phyloP scores from a whole-genome alignment of 2,797 vertebrate genomes.

The Leptatherina wallacei region DNA sequence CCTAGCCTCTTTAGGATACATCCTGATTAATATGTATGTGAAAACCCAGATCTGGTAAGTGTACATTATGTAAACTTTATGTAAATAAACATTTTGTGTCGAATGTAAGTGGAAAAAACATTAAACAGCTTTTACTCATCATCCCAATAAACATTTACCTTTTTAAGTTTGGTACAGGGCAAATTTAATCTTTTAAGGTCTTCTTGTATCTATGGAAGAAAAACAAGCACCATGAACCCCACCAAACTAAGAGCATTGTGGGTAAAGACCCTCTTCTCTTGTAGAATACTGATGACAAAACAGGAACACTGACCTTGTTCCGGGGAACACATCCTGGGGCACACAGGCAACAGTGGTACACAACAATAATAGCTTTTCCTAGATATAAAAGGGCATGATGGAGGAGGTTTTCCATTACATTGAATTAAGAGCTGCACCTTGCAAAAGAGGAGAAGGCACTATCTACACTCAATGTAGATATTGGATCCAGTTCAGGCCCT shows the following conservation, averaged over 20 bases:
- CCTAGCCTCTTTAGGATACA: background rate
- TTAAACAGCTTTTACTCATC: too few species aligned
- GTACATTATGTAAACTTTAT: background rate
- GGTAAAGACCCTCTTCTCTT: constrained; percentile 57
- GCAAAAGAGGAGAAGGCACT: constrained; percentile 5
- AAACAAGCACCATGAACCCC: constrained; percentile 55
- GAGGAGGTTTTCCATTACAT: constrained; percentile 71
- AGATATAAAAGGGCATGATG: constrained; percentile 75
- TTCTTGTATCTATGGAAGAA: constrained; percentile 63
- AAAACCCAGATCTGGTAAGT: background rate
- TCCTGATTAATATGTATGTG: background rate
- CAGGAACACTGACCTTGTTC: constrained; percentile 69
- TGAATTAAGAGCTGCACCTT: constrained; percentile 43
- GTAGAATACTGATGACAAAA: constrained; percentile 64
- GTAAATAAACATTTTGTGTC: constrained; percentile 4
- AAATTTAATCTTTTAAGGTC: constrained; percentile 20
- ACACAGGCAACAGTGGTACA: constrained; percentile 46
- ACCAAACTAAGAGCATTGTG: constrained; percentile 49
- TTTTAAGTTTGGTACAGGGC: background rate
- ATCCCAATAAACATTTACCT: background rate
- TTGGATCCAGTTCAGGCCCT: constrained; percentile 1
- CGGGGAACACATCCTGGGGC: constrained; percentile 70
- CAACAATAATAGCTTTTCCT: constrained; percentile 68
- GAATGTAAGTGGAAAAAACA: background rate
- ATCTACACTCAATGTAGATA: constrained; percentile 27